Evolutionary conservation across 2,797 vertebrate genomes (phyloP).

Genomic region (Centroberyx gerrardi): DNA sequence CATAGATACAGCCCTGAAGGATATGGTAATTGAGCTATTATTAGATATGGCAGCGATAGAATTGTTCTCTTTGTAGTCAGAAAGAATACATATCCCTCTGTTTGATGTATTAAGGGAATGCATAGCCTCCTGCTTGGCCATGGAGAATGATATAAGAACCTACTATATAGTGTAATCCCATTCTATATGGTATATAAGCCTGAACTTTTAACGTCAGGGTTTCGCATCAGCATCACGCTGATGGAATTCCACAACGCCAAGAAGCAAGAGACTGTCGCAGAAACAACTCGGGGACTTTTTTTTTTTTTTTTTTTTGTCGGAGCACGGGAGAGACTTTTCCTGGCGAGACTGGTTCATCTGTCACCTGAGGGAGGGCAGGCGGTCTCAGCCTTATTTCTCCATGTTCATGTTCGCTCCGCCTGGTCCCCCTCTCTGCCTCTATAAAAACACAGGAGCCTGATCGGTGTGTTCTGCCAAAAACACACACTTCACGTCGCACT

Average conservation of each 20-base stretch:
- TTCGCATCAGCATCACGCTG: slow-evolving; percentile 55
- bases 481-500: slow-evolving; percentile 41
- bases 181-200: slow-evolving; percentile 54
- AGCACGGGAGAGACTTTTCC: slow-evolving; percentile 41
- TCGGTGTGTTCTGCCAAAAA: slow-evolving; percentile 40
- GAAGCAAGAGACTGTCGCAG: slow-evolving; percentile 15
- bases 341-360: slow-evolving; percentile 59
- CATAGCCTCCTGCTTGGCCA: slow-evolving; percentile 48
- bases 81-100: slow-evolving; percentile 69
- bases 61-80: slow-evolving; percentile 80
- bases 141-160: slow-evolving; percentile 62
- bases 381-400: slow-evolving; percentile 60
- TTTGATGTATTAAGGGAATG: slow-evolving; percentile 73
- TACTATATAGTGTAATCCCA: slow-evolving; percentile 54
- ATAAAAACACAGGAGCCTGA: slow-evolving; percentile 22
- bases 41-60: slow-evolving; percentile 75
- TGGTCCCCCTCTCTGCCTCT: slow-evolving; percentile 18
- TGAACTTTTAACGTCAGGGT: slow-evolving; percentile 63
- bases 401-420: slow-evolving; percentile 57
- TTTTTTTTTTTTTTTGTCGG: background rate
- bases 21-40: slow-evolving; percentile 80
- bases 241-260: slow-evolving; percentile 38
- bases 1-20: slow-evolving; percentile 73
- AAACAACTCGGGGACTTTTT: slow-evolving; percentile 39
- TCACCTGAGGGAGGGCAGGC: slow-evolving; percentile 72